A percentile compares a stretch with the other conserved stretches of the same genome.
These are phyloP conservation scores for Battus philenor DNA, from an alignment of 1,140 invertebrate species.

Conservation along the genomic window DNA sequence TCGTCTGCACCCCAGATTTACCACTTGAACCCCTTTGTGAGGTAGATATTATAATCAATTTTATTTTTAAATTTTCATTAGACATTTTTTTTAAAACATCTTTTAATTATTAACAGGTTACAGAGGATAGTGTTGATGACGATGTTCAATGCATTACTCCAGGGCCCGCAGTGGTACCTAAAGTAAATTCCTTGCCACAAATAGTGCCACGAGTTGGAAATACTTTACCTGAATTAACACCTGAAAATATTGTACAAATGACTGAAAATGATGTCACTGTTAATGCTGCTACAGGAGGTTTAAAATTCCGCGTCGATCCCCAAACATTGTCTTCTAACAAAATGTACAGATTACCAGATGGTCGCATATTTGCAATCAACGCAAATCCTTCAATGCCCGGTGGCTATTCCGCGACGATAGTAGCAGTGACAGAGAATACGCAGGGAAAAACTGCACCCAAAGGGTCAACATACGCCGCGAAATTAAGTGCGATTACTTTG, in stretches of 20 bases:
- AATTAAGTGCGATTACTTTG: constrained; percentile 42
- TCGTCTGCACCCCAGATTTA: constrained; percentile 72
- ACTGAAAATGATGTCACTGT: constrained; percentile 72
- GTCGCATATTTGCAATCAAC: constrained; percentile 71
- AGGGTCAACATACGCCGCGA: constrained; percentile 49
- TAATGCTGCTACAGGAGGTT: constrained; percentile 59
- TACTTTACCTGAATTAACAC: constrained; percentile 28
- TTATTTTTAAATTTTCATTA: not conserved
- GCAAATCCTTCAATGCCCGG: constrained; percentile 68
- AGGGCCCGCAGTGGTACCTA: constrained; percentile 32
- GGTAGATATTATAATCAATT: constrained; percentile 29
- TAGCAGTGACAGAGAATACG: constrained; percentile 50
- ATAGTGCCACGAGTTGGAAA: constrained; percentile 20
- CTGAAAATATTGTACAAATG: constrained; percentile 70
- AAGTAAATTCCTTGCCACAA: constrained; percentile 24
- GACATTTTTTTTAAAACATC: constrained; percentile 5
- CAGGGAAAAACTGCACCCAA: constrained; percentile 27
- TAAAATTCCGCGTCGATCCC: constrained; percentile 72
- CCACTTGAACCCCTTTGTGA: constrained; percentile 67
- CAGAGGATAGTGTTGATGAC: constrained; percentile 59
- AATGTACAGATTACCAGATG: constrained; percentile 72
- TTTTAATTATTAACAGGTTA: constrained; percentile 35
- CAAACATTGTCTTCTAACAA: constrained; percentile 71
- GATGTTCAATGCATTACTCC: constrained; percentile 71
- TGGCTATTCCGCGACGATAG: constrained; percentile 73